Evolutionary conservation across 1,140 invertebrate genomes (phyloP).

Genomic region (Bombus affinis): DNA sequence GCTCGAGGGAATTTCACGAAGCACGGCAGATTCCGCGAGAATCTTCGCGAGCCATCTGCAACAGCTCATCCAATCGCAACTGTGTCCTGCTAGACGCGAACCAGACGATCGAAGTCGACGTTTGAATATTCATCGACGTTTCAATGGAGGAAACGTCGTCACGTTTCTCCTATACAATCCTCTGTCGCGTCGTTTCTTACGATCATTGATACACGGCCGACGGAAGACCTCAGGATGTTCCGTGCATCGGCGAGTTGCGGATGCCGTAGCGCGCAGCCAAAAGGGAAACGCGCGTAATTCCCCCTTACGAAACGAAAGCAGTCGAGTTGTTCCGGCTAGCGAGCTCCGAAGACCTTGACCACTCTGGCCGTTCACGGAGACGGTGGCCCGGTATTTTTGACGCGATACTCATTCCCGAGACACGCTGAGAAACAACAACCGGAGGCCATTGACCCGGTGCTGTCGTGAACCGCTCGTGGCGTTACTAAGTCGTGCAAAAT

Average conservation of each 20-base stretch:
- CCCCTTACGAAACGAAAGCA: constrained; percentile 36
- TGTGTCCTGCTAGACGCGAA: constrained; percentile 11
- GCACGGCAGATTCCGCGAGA: background rate
- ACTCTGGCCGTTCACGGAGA: constrained; percentile 22
- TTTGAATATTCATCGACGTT: constrained; percentile 40
- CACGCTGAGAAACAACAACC: constrained; percentile 24
- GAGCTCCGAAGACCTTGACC: constrained; percentile 38
- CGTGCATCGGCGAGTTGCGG: background rate
- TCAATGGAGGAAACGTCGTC: constrained; percentile 10
- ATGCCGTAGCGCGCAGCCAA: background rate
- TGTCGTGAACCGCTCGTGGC: background rate
- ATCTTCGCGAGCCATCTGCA: background rate
- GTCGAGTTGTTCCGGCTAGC: constrained; percentile 32
- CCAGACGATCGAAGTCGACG: constrained; percentile 21
- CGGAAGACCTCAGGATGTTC: background rate
- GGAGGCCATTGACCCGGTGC: background rate
- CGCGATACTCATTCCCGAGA: constrained; percentile 13
- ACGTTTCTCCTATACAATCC: background rate
- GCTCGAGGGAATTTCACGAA: too few species aligned
- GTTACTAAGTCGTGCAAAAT: constrained; percentile 21
- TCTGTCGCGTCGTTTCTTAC: background rate
- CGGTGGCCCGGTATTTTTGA: constrained; percentile 46
- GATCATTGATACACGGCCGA: background rate
- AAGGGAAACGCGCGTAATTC: constrained; percentile 2
- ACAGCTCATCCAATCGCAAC: background rate